phyloP scores from a whole-genome alignment of 2,797 vertebrate genomes.

The Cyclura pinguis region DNA sequence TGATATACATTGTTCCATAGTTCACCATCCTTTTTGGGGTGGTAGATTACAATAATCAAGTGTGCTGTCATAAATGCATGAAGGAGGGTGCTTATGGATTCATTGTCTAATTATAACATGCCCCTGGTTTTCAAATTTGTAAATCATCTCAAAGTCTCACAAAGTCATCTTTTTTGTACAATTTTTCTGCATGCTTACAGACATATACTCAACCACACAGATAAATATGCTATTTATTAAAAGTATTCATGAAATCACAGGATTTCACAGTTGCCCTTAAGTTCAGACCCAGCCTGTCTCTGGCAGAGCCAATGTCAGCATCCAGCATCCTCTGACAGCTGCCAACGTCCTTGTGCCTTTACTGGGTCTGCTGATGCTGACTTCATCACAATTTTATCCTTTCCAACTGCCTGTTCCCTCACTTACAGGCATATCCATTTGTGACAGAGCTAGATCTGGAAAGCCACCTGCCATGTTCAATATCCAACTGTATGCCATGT shows the following conservation, averaged over 20 bases:
- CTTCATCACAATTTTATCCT: neutral
- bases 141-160: neutral
- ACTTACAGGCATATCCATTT: neutral
- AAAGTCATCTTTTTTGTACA: neutral
- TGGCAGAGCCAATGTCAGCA: neutral
- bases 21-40: neutral
- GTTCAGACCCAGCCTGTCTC: neutral
- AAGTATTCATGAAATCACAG: neutral
- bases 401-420: neutral
- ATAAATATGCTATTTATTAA: neutral
- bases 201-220: neutral
- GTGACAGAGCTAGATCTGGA: neutral
- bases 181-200: neutral
- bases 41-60: neutral
- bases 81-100: neutral
- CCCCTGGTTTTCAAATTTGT: neutral
- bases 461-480: neutral
- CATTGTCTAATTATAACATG: neutral
- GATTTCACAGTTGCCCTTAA: neutral
- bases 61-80: neutral
- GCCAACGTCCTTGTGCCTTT: neutral
- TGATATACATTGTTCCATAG: neutral
- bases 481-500: neutral
- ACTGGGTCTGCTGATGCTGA: neutral
- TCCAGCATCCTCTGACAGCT: neutral